These are phyloP conservation scores for Coendou prehensilis DNA, from an alignment of 2,797 vertebrate genomes.

Conservation along the genomic window DNA sequence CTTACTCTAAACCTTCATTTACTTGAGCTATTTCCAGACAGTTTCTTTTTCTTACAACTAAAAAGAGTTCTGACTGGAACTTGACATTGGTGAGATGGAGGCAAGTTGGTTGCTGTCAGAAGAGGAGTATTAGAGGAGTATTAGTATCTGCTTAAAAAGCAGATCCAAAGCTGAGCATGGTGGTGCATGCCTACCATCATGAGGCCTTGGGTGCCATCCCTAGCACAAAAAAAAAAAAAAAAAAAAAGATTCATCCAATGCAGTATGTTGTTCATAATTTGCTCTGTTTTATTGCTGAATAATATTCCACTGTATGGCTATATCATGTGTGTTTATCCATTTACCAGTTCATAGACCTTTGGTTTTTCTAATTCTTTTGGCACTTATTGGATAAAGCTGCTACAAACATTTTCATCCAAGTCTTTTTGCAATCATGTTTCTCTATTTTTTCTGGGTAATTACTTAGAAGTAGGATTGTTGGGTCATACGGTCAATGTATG, in stretches of 20 bases:
- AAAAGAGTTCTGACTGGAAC: not conserved
- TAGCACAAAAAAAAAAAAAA: too few species aligned
- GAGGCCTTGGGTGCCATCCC: not conserved
- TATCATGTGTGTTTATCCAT: not conserved
- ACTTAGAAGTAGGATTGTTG: not conserved
- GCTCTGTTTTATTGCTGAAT: not conserved
- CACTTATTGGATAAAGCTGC: not conserved
- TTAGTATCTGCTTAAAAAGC: not conserved
- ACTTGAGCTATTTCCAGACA: not conserved
- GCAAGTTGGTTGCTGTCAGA: not conserved
- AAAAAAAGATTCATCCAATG: not conserved
- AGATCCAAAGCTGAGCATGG: not conserved
- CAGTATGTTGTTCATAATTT: not conserved
- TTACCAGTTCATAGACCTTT: not conserved
- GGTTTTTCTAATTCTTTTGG: not conserved
- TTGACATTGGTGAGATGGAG: not conserved
- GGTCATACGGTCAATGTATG: not conserved
- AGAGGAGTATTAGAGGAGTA: not conserved
- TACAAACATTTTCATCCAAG: not conserved
- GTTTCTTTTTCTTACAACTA: not conserved
- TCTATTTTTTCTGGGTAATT: constrained; percentile 38
- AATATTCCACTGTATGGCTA: not conserved
- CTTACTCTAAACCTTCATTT: not conserved
- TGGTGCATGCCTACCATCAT: too few species aligned
- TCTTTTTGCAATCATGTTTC: not conserved